Evolutionary conservation across 2,113 vertebrate species (phyloP), one percentile per base, ranked within the genome.

Genomic region (Lophura nycthemera): DNA sequence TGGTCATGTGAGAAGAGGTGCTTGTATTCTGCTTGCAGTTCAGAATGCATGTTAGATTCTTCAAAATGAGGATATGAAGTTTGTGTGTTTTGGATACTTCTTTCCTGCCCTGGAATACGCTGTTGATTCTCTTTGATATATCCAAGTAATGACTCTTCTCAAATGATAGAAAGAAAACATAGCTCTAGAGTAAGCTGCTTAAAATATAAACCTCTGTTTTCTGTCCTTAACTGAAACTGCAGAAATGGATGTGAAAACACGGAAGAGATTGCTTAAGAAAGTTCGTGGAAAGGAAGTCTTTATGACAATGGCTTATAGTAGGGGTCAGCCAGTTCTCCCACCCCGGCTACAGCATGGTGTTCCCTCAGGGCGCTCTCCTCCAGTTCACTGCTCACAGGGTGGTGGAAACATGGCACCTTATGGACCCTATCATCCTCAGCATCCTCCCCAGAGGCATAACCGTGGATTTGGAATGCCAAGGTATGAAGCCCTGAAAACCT

Each of bases 261-360:
- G 98, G 92, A 97, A 98, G 96, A 98, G 98, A 16, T 98, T 98
- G 95, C 98, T 98, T 38, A 98, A 98, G 92, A 99, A 99, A 88
- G 96, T 98, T 57, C 98, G 98, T 91, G 98, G 98, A 32, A 98
- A 98, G 67, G 99, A 99, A 56, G 92, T 98, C 45, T 97, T 98
- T 69, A 97, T 99, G 96, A 92, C 97, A 5, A 79, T 98, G 70
- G 96, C 98, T 5, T 99, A 98, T 12, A 97, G 97, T 19, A 95
- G 97, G 57, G 96, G 98, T 8, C 98, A 98, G 29, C 45, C 97
- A 0, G 25, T 97, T 12, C 95, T 99, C 17, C 98, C 98, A 0
- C 98, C 98, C 5, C 98, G 98, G 21, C 97, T 99, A 48, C 99
- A 99, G 92, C 98, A 98, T 0, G 47, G n/a, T n/a, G 50, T 96